Evolutionary conservation across 2,113 vertebrate species (phyloP), one percentile per base, ranked within the genome.

Genomic region (Illadopsis cleaveri): DNA sequence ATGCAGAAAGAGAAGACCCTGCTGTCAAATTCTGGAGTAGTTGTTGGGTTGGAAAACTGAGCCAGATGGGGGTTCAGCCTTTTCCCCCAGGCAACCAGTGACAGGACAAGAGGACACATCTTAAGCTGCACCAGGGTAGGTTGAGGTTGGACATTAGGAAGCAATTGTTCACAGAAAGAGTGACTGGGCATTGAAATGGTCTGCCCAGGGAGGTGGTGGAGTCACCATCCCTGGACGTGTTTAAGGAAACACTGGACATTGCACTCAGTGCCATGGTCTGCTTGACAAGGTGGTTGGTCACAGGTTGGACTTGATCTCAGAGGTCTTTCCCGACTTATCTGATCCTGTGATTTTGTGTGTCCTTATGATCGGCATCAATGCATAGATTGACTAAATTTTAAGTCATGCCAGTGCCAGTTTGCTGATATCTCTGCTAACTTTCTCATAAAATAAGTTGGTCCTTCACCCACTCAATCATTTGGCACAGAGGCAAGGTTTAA

Each of bases 81-180:
- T 18, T 68, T 44, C 7, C 18, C 17, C 27, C 25, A 25, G 16
- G 35, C 8, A 86, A 6, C 30, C 10, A 44, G 33, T 4, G 7
- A 68, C 9, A 22, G 62, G 31, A 5, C 7, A 25, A 51, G 44
- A 31, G 31, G 17, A 22, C 6, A 27, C 22, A 22, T 19, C 31
- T 60, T 68, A 68, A 44, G 2, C 21, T 51, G 17, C 17, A 37
- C 9, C 27, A 77, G 7, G 8, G 27, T 2, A 45, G 33, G 27
- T 28, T 37, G 0, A 45, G 54, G 45, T 1, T 69, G 53, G 45
- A 51, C 18, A 60, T 33, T 19, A 15, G 33, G 33, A 77, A 77
- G 27, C 1, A 60, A 1, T 33, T 60, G 0, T 12, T 51, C 33
- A 45, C 18, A 33, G 15, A 53, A 69, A 4, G 3, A 0, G 18